Base-by-base conservation (phyloP, 2,888 invertebrate genomes). In the Ormyrus thymus region DNA sequence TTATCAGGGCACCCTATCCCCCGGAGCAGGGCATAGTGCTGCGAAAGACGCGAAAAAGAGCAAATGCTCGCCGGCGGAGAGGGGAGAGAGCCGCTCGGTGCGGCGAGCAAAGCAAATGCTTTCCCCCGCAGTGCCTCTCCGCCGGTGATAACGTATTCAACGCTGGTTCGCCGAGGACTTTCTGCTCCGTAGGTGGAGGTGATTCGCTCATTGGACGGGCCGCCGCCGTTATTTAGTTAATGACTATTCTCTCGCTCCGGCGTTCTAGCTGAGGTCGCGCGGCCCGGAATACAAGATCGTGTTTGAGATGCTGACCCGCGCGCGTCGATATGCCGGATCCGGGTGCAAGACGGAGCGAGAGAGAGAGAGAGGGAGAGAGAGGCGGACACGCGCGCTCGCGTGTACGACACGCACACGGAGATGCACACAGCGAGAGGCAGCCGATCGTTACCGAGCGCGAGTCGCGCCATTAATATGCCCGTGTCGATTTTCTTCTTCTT, bases 171-270 rank as follows among this genome's bases (percentile, higher is more conserved):
- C 85, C 83, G 82, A 84, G 84, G 80, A 66, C 80, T 56, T 61
- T 58, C 53, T 8, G 75, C 55, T 61, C 71, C 72, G 70, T 53
- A 65, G 81, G 75, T 77, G 76, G 74, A 73, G 74, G 83, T 85
- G 84, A 83, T 83, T 85, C 84, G 83, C 83, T 81, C 83, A 83
- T 84, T 84, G 82, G 83, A 80, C 74, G 65, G 45, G 68, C 51
- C 56, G 77, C 65, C 86, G 86, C 86, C 86, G 88, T 89, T 89
- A 89, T 89, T 89, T 89, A 88, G 89, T 89, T 89, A 89, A 89
- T 89, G 89, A 89, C 89, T 89, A 89, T 88, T 89, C 89, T 89
- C 88, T 89, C 87, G 87, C 86, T 51, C 70, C 45, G 85, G 84
- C 83, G 84, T 85, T 85, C 29, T 29, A 29, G 83, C 83, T 85